phyloP scores from a whole-genome alignment of 2,797 vertebrate genomes.

The Scarus forsteni region DNA sequence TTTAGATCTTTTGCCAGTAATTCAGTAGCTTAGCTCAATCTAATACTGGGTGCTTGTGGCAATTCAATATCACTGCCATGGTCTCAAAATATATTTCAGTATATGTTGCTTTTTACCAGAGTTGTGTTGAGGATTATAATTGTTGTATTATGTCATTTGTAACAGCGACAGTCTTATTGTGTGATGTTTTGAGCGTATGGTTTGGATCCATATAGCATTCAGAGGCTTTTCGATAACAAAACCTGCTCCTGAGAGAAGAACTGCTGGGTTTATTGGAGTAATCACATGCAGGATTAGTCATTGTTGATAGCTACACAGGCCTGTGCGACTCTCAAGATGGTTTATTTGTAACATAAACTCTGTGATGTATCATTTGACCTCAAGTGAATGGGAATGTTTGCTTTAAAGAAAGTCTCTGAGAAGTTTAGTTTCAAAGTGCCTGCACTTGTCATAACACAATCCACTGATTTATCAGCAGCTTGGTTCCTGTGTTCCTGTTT shows the following conservation, averaged over 20 bases:
- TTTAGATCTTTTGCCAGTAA: no score
- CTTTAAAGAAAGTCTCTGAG: conserved; percentile 66
- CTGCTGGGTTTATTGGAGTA: conserved; percentile 44
- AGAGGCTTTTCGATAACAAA: conserved; percentile 33
- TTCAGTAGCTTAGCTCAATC: no score
- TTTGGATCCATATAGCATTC: neutral
- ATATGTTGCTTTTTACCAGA: no score
- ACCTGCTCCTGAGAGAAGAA: conserved; percentile 39
- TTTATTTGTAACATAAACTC: conserved; percentile 75
- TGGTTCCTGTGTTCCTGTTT: conserved; percentile 53
- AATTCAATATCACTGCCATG: no score
- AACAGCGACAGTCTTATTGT: no score
- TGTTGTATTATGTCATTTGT: no score
- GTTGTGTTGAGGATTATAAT: no score
- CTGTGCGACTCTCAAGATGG: conserved; percentile 59
- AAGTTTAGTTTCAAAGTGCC: conserved; percentile 74
- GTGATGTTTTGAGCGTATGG: no score
- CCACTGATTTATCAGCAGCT: conserved; percentile 69
- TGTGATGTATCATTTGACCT: conserved; percentile 70
- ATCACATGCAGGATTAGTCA: conserved; percentile 33
- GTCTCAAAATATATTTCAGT: no score
- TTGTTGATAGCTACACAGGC: conserved; percentile 35
- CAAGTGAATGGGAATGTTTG: conserved; percentile 79
- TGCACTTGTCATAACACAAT: conserved; percentile 77
- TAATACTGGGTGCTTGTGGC: no score